These are phyloP conservation scores for Leguminivora glycinivorella DNA, from an alignment of 1,140 invertebrate species.

Conservation along the genomic window DNA sequence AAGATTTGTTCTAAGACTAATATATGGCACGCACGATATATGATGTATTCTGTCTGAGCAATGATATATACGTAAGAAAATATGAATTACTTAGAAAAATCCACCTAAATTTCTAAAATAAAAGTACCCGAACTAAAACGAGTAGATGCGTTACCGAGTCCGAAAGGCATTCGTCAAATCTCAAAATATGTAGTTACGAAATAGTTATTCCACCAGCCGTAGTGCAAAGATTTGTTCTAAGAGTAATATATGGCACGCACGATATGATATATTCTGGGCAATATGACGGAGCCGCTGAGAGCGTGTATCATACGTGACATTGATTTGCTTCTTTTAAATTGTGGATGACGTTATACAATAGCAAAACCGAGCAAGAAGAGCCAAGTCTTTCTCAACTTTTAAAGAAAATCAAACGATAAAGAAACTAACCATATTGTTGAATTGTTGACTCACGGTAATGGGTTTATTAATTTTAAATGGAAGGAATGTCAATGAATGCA, in stretches of 20 bases:
- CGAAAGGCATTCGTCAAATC: not conserved
- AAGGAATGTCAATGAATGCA: too few species aligned
- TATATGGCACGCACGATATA: conserved; percentile 38
- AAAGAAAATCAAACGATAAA: too few species aligned
- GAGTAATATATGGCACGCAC: conserved; percentile 28
- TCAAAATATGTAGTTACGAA: too few species aligned
- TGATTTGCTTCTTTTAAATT: conserved; percentile 62
- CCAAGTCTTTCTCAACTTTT: too few species aligned
- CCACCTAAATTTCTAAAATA: too few species aligned
- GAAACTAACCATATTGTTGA: too few species aligned
- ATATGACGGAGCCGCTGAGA: conserved; percentile 23
- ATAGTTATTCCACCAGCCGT: not conserved
- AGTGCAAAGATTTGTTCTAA: conserved; percentile 41
- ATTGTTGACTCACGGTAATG: too few species aligned
- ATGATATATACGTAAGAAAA: too few species aligned
- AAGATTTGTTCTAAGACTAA: conserved; percentile 39
- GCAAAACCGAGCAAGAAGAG: not conserved
- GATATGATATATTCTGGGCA: conserved; percentile 43
- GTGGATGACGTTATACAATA: conserved; percentile 34
- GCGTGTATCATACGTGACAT: conserved; percentile 49
- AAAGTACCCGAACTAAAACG: too few species aligned
- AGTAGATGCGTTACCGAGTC: not conserved
- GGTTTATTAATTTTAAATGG: too few species aligned
- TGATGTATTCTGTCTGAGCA: conserved; percentile 45
- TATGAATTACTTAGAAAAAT: too few species aligned